These are phyloP conservation scores for Magallana ariakensis DNA, from an alignment of 1,140 invertebrate species.

Conservation along the genomic window DNA sequence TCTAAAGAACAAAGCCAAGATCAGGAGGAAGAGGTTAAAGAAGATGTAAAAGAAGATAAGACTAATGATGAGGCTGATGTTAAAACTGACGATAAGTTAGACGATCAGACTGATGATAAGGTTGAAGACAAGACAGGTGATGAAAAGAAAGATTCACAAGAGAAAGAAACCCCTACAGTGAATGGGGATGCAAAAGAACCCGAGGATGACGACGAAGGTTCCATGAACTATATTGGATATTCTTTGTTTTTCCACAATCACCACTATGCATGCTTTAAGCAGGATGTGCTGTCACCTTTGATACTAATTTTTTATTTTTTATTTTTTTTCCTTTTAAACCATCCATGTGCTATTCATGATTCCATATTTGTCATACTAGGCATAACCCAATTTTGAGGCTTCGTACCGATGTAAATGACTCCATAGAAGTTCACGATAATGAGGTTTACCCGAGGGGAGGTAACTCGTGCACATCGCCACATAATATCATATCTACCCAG, in stretches of 20 bases:
- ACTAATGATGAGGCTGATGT: background rate
- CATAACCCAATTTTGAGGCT: constrained; percentile 26
- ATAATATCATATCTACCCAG: background rate
- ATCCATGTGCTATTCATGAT: constrained; percentile 16
- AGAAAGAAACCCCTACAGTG: constrained; percentile 3
- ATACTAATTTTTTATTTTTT: background rate
- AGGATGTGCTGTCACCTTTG: background rate
- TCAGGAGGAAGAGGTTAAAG: background rate
- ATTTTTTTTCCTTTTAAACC: background rate
- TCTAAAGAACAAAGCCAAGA: background rate
- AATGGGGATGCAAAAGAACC: constrained; percentile 44
- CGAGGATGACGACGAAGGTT: constrained; percentile 46
- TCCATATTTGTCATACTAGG: constrained; percentile 22
- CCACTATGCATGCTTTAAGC: constrained; percentile 22
- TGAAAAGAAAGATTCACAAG: background rate
- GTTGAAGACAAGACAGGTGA: constrained; percentile 21
- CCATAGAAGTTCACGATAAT: constrained; percentile 30
- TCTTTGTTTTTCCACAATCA: background rate
- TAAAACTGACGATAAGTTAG: background rate
- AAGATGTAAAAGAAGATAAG: constrained; percentile 30
- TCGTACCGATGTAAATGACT: constrained; percentile 27
- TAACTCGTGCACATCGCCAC: constrained; percentile 8
- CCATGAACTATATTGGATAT: background rate
- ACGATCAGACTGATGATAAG: constrained; percentile 25
- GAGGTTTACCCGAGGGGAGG: constrained; percentile 20